phyloP scores from a whole-genome alignment of 2,888 invertebrate species.

The Phragmatobia fuliginosa region DNA sequence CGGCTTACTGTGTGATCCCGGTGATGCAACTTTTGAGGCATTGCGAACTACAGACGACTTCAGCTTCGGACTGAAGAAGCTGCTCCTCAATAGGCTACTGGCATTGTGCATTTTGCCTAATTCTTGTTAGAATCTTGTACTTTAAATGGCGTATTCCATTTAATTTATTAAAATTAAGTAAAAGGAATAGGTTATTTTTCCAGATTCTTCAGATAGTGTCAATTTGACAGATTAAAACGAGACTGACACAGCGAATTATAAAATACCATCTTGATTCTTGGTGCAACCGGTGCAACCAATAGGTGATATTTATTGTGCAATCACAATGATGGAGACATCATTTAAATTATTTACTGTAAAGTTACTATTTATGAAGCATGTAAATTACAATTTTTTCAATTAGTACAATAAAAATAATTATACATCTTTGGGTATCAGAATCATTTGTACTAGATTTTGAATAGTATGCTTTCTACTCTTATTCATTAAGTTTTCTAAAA shows the following conservation, averaged over 20 bases:
- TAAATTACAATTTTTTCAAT: background rate
- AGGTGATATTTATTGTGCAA: too few species aligned
- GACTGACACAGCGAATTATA: too few species aligned
- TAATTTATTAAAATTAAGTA: conserved; percentile 48
- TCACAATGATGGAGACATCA: too few species aligned
- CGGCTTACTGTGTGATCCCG: conserved; percentile 79
- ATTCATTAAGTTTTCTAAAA: too few species aligned
- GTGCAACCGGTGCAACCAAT: too few species aligned
- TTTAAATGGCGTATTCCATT: conserved; percentile 59
- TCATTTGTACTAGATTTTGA: too few species aligned
- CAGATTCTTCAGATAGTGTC: conserved; percentile 69
- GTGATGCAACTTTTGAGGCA: conserved; percentile 81
- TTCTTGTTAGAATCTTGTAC: conserved; percentile 23
- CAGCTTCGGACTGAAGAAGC: conserved; percentile 69
- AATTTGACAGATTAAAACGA: conserved; percentile 5
- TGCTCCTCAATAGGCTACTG: conserved; percentile 70
- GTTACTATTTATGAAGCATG: background rate
- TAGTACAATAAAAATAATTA: background rate
- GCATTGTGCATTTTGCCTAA: conserved; percentile 74
- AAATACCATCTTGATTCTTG: too few species aligned
- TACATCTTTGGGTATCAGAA: background rate
- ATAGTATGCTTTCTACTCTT: too few species aligned
- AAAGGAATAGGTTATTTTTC: conserved; percentile 75
- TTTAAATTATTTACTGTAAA: background rate
- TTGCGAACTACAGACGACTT: conserved; percentile 69